Evolutionary conservation across 2,797 vertebrate species (phyloP), one percentile per base, ranked within the genome.

Genomic region (Gymnodraco acuticeps): DNA sequence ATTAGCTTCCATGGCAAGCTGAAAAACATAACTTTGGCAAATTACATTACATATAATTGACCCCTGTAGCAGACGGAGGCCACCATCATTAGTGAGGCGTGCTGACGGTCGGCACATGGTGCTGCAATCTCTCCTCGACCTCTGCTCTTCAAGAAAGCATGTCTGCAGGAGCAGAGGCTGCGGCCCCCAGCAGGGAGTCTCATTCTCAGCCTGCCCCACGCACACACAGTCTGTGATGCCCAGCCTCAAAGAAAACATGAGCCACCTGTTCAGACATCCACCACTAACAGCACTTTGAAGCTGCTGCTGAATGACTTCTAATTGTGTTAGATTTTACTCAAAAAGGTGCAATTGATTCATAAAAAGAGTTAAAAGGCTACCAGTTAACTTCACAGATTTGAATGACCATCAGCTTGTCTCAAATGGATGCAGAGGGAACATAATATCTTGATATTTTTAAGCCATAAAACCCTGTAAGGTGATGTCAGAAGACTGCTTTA

Each of bases 121-220:
- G 31, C 31, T 15, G 31, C 17, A 64, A 12, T 54, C 27, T 56
- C 16, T 42, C 10, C n/a, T 54, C 2, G 2, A 63, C 15, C 50
- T 78, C 50, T 53, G 73, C 73, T 79, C 41, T 64, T 55, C 14
- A 79, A 58, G 81, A 80, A 76, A 61, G 38, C 19, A 64, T 55
- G 67, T 60, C 62, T 46, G 43, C 53, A 64, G 2, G 41, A 63
- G 50, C 56, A 41, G 38, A 41, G 53, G 52, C 10, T 46, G 2
- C 8, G 54, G 41, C 75, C 60, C 81, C 55, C 75, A 76, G 75
- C 80, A 52, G 74, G 77, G 66, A 72, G 64, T 47, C 74, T 59
- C 33, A 73, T 69, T 75, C 75, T 31, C 58, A 63, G 48, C 23
- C 33, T 16, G 33, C 23, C 11, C 3, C 1, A 8, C 47, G 33